Base-by-base conservation (phyloP, 2,888 invertebrate genomes). In the Cylindroiulus punctatus region DNA sequence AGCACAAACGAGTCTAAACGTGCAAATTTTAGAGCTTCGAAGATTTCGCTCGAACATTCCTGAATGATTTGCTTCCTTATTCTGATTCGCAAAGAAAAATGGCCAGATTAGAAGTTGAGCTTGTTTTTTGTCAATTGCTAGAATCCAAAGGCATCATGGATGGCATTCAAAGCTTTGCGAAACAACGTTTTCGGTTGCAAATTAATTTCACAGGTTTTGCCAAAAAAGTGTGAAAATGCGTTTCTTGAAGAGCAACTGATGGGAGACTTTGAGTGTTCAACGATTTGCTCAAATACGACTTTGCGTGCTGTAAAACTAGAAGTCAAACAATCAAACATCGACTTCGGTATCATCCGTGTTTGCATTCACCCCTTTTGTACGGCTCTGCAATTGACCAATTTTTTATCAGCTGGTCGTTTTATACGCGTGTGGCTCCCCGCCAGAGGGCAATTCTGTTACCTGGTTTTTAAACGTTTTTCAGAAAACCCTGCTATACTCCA, bases 271-370 rank as follows among this genome's bases (percentile, higher is more conserved):
- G 14, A 12, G 3, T 17, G 76, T 30, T 76, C 76, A 76, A 30
- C 76, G 26, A 76, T 76, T 76, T 76, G 76, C 76, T 76, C 76
- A 76, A 76, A 52, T 26, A 76, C 17, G 26, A 76, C 26, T 76
- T 76, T 14, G 26, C 30, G 30, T 76, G n/a, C n/a, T n/a, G 52
- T 52, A 52, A 10, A 19, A 52, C 12, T 76, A 17, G 26, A 30
- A 26, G 30, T 52, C n/a, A n/a, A 52, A 19, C 52, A 52, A 52
- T 30, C 26, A 76, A 30, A 17, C 26, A 76, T 76, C 76, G 76
- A 76, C 76, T 30, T 76, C 17, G 76, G 76, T 76, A 76, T 76
- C 76, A 76, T 76, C 14, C 26, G 14, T 76, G 76, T 76, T 76
- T 26, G 44, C 44, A 26, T 65, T 65, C 44, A 26, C 26, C 22